phyloP scores from a whole-genome alignment of 37 sponge, comb jelly and placozoan species.

The Halisarca cf. caerulea region DNA sequence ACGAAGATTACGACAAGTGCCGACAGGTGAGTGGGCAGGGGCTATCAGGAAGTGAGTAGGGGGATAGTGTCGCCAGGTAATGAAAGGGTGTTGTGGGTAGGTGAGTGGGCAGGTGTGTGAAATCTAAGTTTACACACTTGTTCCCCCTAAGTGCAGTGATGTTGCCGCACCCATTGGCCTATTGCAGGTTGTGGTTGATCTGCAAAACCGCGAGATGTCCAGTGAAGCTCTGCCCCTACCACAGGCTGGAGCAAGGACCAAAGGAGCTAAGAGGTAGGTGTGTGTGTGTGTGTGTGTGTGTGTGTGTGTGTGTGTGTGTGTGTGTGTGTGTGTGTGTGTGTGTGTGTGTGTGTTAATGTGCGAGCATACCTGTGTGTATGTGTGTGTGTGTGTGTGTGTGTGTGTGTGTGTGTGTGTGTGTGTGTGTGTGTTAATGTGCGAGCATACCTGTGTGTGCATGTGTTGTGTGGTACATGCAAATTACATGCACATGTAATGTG shows the following conservation, averaged over 20 bases:
- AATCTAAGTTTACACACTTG: no score
- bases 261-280: slow-evolving; percentile 48
- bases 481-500: no score
- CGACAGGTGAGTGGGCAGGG: slow-evolving; percentile 31
- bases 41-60: no score
- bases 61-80: no score
- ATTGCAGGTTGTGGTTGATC: slow-evolving; percentile 37
- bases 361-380: not conserved
- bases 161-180: no score
- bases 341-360: no score
- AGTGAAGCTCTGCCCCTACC: slow-evolving; percentile 59
- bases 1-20: slow-evolving; percentile 59
- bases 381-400: not conserved
- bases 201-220: slow-evolving; percentile 51
- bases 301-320: not conserved
- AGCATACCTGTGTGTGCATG: not conserved
- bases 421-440: not conserved
- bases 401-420: not conserved
- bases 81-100: no score
- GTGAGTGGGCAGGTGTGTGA: no score
- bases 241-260: slow-evolving; percentile 40
- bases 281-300: not conserved
- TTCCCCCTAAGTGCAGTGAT: no score
- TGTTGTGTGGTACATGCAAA: no score
- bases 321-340: not conserved